A percentile compares a stretch with the other conserved stretches of the same genome.
These are phyloP conservation scores for Triplophysa tibetana DNA, from an alignment of 2,113 vertebrate genomes.

Conservation along the genomic window DNA sequence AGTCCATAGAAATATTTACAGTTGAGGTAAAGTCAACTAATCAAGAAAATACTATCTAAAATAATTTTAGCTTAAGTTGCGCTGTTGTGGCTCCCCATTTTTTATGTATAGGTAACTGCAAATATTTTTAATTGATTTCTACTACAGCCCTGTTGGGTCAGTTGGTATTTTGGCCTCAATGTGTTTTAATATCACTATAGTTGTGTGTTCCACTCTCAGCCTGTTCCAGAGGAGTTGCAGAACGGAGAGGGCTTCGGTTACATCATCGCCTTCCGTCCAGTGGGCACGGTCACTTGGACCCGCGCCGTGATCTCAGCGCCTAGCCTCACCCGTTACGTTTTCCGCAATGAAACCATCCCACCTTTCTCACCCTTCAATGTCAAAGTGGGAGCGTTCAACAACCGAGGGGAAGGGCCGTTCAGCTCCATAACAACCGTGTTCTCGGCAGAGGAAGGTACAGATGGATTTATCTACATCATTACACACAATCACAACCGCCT, in stretches of 20 bases:
- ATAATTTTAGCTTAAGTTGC: neutral
- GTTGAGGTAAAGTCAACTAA: neutral
- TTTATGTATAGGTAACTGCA: neutral
- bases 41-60: neutral
- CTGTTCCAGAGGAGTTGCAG: conserved; percentile 91
- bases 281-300: conserved; percentile 85
- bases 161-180: conserved; percentile 73
- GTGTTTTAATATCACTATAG: conserved; percentile 84
- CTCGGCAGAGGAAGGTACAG: conserved; percentile 91
- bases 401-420: conserved; percentile 91
- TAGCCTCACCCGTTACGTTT: conserved; percentile 79
- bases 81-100: neutral
- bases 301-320: conserved; percentile 85
- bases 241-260: conserved; percentile 94
- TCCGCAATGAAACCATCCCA: conserved; percentile 88
- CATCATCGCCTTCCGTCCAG: conserved; percentile 88
- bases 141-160: conserved; percentile 50
- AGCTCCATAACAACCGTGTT: conserved; percentile 84
- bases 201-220: conserved; percentile 84
- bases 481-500: conserved; percentile 6
- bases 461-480: neutral
- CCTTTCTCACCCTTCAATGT: conserved; percentile 89
- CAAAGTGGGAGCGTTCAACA: conserved; percentile 93
- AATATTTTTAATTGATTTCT: neutral
- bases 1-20: neutral